Conservation (phyloP, 2,113 vertebrate genomes). For the Oryctolagus cuniculus region mOryCun1.1 NC_091432.1:78139501-78140000, state of each 20-base stretch:
- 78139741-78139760: too few relatives aligned
- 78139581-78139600: not conserved
- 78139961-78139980: not conserved
- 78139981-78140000: too few relatives aligned
- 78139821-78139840: not conserved
- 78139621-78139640: too few relatives aligned
- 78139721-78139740: too few relatives aligned
- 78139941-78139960: not conserved
- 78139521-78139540: not conserved
- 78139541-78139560: not conserved
- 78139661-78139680: not conserved
- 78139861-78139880: not conserved
- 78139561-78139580: not conserved
- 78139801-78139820: not conserved
- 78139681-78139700: not conserved
- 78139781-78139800: not conserved
- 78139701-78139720: too few relatives aligned
- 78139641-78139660: too few relatives aligned
- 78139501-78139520: not conserved
- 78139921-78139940: conserved; percentile 16
- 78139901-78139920: not conserved
- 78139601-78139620: not conserved
- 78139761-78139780: too few relatives aligned
- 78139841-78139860: not conserved
- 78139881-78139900: not conserved